Conservation (phyloP, 2,113 vertebrate species). For the Erpornis zantholeuca region DNA sequence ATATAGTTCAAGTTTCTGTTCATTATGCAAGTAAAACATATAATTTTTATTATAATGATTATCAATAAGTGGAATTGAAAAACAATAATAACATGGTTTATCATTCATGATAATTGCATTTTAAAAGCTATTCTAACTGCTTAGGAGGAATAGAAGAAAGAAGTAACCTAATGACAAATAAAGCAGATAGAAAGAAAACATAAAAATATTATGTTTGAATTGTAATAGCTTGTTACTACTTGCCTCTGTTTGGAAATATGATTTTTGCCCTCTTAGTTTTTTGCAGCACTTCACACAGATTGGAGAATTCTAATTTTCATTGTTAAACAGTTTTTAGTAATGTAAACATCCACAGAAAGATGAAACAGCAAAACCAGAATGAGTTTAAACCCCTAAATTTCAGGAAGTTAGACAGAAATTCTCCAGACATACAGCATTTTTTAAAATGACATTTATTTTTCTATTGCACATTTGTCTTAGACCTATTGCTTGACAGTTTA, state of each 20-base stretch:
- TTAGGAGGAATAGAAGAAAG: background rate
- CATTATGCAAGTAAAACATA: background rate
- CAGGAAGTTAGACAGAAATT: background rate
- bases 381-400: background rate
- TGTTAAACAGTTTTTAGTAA: background rate
- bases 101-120: background rate
- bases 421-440: background rate
- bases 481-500: background rate
- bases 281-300: background rate
- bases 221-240: background rate
- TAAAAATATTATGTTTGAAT: background rate
- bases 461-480: background rate
- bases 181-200: background rate
- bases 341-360: background rate
- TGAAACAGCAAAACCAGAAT: background rate
- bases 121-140: background rate
- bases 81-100: background rate
- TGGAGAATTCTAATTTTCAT: background rate
- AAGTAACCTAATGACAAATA: background rate
- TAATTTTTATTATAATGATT: background rate
- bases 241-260: background rate
- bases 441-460: accelerated
- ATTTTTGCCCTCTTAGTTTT: background rate
- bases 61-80: background rate
- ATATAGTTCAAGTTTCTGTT: background rate